These are phyloP conservation scores for Empis livida DNA, from an alignment of 2,888 invertebrate species.

Conservation along the genomic window DNA sequence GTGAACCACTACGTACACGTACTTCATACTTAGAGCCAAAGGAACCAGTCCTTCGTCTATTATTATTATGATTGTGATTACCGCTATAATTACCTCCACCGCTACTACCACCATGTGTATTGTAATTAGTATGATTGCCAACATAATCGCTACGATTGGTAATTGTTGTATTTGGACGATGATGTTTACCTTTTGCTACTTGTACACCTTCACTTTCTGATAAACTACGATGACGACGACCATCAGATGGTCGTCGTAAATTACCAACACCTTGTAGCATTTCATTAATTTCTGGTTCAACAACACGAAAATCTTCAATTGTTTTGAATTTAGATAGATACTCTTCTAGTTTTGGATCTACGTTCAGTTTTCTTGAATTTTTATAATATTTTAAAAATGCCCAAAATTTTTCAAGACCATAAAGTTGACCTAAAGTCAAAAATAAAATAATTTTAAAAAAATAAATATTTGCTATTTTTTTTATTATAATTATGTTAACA, in stretches of 20 bases:
- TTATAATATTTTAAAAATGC: conserved; percentile 96
- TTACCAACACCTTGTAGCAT: conserved; percentile 41
- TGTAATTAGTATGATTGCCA: conserved; percentile 17
- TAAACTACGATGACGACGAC: conserved; percentile 49
- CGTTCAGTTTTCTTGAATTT: conserved; percentile 58
- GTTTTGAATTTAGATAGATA: conserved; percentile 68
- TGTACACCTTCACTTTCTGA: conserved; percentile 47
- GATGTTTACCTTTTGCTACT: conserved; percentile 21
- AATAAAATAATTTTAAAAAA: neutral
- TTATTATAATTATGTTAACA: conserved; percentile 1
- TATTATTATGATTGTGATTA: conserved; percentile 20
- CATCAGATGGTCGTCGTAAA: conserved; percentile 37
- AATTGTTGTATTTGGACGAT: conserved; percentile 29
- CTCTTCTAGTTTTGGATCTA: conserved; percentile 58
- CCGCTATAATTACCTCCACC: neutral
- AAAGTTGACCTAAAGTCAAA: conserved; percentile 63
- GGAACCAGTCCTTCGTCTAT: conserved; percentile 32
- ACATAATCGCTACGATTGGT: conserved; percentile 35
- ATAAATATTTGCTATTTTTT: neutral
- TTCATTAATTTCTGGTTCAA: conserved; percentile 48
- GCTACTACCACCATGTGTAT: neutral
- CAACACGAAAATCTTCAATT: conserved; percentile 78
- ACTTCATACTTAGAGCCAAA: conserved; percentile 25
- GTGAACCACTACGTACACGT: conserved; percentile 32
- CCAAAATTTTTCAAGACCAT: conserved; percentile 99